Base-by-base conservation (phyloP, 2,888 invertebrate genomes). In the Polietes domitor region DNA sequence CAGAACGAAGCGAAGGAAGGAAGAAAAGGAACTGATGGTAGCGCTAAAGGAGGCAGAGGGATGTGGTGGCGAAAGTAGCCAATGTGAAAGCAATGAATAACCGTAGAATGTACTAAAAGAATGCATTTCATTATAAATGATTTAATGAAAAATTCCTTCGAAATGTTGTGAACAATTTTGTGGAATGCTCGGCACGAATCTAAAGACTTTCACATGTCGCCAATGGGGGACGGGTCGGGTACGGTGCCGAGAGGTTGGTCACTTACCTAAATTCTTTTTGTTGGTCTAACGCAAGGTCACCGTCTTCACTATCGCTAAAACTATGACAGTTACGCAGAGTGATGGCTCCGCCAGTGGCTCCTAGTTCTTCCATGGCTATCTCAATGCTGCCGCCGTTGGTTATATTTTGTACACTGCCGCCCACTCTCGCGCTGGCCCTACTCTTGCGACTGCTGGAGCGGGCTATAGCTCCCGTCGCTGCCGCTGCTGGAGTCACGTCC, bases 191-290 rank as follows among this genome's bases (percentile, higher is more conserved):
- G 6, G 28, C 32, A 37, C 0, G 12, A 4, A 55, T 10, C 26
- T 3, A 28, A 50, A n/a, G 65, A 41, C 41, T 10, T 41, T 2
- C 41, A 41, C 41, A 41, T 41, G 41, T 41, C 15, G 15, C 15
- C 41, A 41, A 5, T 41, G 41, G 6, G 15, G 6, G 12, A 7
- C n/a, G 19, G 6, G 12, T 28, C 9, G 21, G 43, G 28, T 47
- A 3, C 9, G 26, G 6, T 58, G 10, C 24, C 58, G 6, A 24
- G 58, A 21, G 21, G n/a, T 2, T 10, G 37, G 1, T 53, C 21
- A 63, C 76, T 85, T 82, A 86, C 86, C 83, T 85, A 84, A 86
- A 86, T 85, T 85, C 86, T 80, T 85, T 86, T 83, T 86, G 86
- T 55, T 82, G 85, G 83, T 86, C 86, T 65, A 83, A 58, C 26